Percentiles rank a stretch among this genome's conserved stretches.
phyloP scores from a whole-genome alignment of 2,888 invertebrate genomes.

The Xanthorhoe designata region DNA sequence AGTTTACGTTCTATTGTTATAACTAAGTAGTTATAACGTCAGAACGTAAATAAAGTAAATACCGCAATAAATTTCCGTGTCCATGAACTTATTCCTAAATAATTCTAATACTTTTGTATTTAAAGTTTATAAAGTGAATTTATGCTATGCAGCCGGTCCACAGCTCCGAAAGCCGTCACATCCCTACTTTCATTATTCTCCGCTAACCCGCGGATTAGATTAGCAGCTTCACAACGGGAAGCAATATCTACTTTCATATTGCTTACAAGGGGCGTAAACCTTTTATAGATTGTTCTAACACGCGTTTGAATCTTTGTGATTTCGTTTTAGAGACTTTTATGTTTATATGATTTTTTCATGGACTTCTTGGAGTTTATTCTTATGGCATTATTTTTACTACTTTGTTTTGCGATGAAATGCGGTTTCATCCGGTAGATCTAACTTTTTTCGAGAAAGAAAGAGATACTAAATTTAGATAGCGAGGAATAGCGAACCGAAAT shows the following conservation, averaged over 20 bases:
- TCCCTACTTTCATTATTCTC: constrained; percentile 63
- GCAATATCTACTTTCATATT: constrained; percentile 47
- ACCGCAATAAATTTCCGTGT: no score
- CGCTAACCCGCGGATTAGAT: constrained; percentile 65
- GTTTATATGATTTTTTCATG: constrained; percentile 26
- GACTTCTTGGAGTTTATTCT: not conserved
- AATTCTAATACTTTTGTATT: no score
- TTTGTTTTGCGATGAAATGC: not conserved
- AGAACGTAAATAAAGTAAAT: no score
- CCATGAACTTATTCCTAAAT: no score
- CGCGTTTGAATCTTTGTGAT: constrained; percentile 37
- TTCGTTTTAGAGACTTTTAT: constrained; percentile 28
- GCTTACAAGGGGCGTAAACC: constrained; percentile 43
- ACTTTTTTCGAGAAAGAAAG: not conserved
- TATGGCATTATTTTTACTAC: not conserved
- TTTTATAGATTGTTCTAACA: constrained; percentile 44
- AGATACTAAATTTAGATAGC: no score
- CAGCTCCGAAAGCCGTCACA: constrained; percentile 9
- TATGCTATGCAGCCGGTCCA: not conserved
- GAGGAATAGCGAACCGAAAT: no score
- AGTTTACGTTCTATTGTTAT: no score
- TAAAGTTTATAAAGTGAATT: no score
- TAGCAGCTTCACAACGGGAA: constrained; percentile 58
- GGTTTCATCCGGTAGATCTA: not conserved
- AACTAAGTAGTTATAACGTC: no score